phyloP scores from a whole-genome alignment of 2,888 invertebrate genomes.

The Chymomyza caudatula region DNA sequence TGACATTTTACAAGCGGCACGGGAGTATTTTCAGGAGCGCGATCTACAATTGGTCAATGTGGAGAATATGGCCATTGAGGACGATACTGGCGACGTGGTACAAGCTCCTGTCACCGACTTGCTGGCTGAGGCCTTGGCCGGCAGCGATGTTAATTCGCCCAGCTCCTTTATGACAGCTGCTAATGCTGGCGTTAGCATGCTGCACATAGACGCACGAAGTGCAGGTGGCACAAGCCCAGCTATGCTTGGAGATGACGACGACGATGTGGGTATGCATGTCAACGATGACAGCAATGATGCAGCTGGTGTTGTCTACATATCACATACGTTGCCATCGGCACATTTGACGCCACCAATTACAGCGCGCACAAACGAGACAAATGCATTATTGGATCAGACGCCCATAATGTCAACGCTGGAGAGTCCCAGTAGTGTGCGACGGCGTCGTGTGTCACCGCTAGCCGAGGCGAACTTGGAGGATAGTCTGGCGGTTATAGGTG shows the following conservation, averaged over 20 bases:
- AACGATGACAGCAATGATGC: conserved; percentile 26
- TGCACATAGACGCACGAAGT: conserved; percentile 47
- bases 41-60: conserved; percentile 77
- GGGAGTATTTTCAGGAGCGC: conserved; percentile 46
- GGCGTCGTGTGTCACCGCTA: conserved; percentile 37
- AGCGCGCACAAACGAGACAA: conserved; percentile 84
- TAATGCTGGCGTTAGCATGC: conserved; percentile 46
- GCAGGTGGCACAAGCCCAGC: too few relatives aligned
- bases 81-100: too few relatives aligned
- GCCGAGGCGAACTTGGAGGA: conserved; percentile 78
- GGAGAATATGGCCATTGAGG: conserved; percentile 36
- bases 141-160: conserved; percentile 75
- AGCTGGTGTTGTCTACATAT: conserved; percentile 56
- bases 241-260: conserved; percentile 24
- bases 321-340: conserved; percentile 34
- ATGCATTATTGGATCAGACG: conserved; percentile 85
- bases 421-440: conserved; percentile 79
- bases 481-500: conserved; percentile 81
- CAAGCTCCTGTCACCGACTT: conserved; percentile 80
- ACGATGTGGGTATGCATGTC: conserved; percentile 17
- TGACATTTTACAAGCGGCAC: conserved; percentile 73
- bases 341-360: conserved; percentile 69
- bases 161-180: conserved; percentile 41
- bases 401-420: conserved; percentile 90
- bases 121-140: conserved; percentile 86